These are phyloP conservation scores for Mallotus villosus DNA, from an alignment of 2,797 vertebrate genomes.

Conservation along the genomic window DNA sequence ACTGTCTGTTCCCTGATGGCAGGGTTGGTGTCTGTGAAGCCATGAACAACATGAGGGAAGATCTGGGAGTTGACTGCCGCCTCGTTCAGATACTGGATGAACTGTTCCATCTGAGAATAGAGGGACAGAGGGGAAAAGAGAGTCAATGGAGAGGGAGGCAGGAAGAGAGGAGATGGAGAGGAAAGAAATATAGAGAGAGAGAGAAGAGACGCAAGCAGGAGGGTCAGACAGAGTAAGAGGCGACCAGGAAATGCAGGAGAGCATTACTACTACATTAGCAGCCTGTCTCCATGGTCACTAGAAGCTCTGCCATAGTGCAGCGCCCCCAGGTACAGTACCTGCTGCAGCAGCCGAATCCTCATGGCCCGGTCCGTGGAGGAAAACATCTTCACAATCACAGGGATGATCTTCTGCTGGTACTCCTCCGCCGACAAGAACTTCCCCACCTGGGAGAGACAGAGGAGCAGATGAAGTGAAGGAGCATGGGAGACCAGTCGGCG, in stretches of 20 bases:
- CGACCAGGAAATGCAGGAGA: neutral
- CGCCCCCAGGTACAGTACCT: slow-evolving; percentile 63
- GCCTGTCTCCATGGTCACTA: neutral
- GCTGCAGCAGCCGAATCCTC: slow-evolving; percentile 92
- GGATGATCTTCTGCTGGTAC: slow-evolving; percentile 93
- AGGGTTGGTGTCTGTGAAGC: slow-evolving; percentile 93
- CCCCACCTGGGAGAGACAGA: slow-evolving; percentile 78
- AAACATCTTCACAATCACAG: slow-evolving; percentile 94
- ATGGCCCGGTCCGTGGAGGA: slow-evolving; percentile 92
- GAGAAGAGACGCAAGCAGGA: too few species aligned
- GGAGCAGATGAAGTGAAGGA: neutral
- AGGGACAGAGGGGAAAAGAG: neutral
- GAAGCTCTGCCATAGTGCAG: neutral
- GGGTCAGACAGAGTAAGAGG: too few species aligned
- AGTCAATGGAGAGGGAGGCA: neutral
- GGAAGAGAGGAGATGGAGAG: neutral
- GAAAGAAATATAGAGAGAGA: neutral
- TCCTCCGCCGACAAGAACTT: slow-evolving; percentile 88
- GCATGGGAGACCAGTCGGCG: neutral
- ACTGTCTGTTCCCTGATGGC: slow-evolving; percentile 95
- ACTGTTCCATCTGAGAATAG: slow-evolving; percentile 87
- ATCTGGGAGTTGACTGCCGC: slow-evolving; percentile 92
- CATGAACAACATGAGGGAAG: slow-evolving; percentile 91
- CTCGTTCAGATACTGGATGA: slow-evolving; percentile 91
- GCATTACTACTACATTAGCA: neutral